Conservation (phyloP, 2,888 invertebrate genomes). For the Slavum lentiscoides region DNA sequence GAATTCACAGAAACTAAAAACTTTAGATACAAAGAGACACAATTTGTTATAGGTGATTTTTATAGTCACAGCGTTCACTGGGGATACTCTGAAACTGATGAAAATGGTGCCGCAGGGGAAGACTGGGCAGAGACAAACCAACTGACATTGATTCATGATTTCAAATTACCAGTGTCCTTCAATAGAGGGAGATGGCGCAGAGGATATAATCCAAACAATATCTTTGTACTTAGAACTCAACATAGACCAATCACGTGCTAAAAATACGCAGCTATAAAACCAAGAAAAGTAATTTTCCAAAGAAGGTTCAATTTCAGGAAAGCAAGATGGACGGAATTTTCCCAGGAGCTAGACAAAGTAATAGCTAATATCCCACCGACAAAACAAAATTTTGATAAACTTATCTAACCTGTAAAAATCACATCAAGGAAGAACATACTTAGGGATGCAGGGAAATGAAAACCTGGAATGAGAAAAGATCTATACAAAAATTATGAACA, state of each 20-base stretch:
- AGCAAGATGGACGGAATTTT: constrained; percentile 41
- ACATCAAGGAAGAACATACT: not conserved
- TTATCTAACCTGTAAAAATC: constrained; percentile 10
- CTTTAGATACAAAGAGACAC: not conserved
- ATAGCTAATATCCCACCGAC: not conserved
- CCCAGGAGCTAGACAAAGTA: constrained; percentile 1
- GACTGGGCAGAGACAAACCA: constrained; percentile 43
- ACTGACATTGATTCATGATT: not conserved
- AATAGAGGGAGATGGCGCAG: constrained; percentile 24
- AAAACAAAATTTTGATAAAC: constrained; percentile 29
- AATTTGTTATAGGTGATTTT: constrained; percentile 36
- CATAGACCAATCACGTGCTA: constrained; percentile 18
- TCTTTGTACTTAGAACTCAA: constrained; percentile 32
- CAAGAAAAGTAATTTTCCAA: not conserved
- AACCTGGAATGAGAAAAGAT: not conserved
- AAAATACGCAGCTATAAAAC: not conserved
- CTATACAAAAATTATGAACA: not conserved
- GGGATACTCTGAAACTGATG: constrained; percentile 46
- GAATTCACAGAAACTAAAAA: not conserved
- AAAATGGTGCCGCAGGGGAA: constrained; percentile 40
- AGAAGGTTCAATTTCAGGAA: constrained; percentile 52
- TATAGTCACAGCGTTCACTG: constrained; percentile 27
- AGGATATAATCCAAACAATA: constrained; percentile 28
- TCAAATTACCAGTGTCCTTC: constrained; percentile 17
- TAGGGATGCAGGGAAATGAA: not conserved